Base-by-base conservation (phyloP, 2,888 invertebrate genomes). In the Muscina levida region DNA sequence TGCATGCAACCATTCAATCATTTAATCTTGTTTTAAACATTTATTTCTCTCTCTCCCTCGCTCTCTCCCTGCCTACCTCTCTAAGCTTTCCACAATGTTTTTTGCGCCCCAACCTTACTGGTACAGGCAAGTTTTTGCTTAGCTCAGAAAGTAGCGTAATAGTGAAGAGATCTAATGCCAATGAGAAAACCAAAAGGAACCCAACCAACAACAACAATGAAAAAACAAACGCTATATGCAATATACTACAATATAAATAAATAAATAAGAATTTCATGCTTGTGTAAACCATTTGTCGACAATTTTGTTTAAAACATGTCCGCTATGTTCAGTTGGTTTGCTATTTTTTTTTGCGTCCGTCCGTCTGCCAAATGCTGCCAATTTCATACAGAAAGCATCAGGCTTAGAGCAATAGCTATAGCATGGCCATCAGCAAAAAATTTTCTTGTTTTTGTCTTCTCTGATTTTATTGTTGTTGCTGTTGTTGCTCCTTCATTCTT, bases 241-340 rank as follows among this genome's bases (percentile, higher is more conserved):
- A 59, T 59, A 59, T 59, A 62, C 62, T 62, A 22, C n/a, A n/a
- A n/a, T 39, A 59, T 42, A 62, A 62, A 62, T 62, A 62, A 62
- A 62, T 62, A 62, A 62, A 62, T 62, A 72, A 82, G 85, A 88
- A 87, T 88, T 88, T 87, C 86, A 88, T 87, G 87, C 86, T 85
- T 87, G 88, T 88, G 89, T 88, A 86, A 88, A 87, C 88, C 87
- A 88, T 88, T 88, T 88, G 89, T 88, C 88, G 88, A 87, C 89
- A 88, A 87, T 87, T 88, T 88, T 88, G 89, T 88, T 85, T 74
- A 85, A 86, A 85, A 87, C 88, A 87, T 86, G 82, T 79, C 70
- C 77, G 72, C 77, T 82, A 72, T 70, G 65, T 78, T 42, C 44
- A 53, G 42, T 19, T 65, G 22, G 24, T 11, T 24, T 17, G 48